These are phyloP conservation scores for Actias luna DNA, from an alignment of 2,888 invertebrate species.

Conservation along the genomic window DNA sequence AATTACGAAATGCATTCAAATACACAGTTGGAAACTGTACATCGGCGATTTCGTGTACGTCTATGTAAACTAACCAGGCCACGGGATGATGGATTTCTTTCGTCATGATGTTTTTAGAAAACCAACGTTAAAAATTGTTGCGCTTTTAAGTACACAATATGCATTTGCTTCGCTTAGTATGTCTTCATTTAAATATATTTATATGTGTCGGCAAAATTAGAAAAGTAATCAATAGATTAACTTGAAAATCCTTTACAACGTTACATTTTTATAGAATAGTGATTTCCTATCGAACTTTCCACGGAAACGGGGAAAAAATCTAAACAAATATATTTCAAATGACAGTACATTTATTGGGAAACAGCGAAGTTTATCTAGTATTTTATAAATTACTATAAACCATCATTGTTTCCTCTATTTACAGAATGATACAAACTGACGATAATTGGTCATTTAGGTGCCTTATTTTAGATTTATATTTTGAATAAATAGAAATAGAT, in stretches of 20 bases:
- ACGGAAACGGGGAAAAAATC: too few species aligned
- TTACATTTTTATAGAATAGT: too few species aligned
- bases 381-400: neutral
- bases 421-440: neutral
- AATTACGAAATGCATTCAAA: constrained; percentile 81
- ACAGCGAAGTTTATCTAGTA: too few species aligned
- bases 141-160: neutral
- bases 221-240: too few species aligned
- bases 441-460: neutral
- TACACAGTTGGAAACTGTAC: constrained; percentile 73
- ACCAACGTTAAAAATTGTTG: neutral
- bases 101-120: neutral
- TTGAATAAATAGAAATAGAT: neutral
- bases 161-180: neutral
- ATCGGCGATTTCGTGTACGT: constrained; percentile 51
- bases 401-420: neutral
- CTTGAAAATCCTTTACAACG: too few species aligned
- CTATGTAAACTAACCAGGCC: constrained; percentile 57
- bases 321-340: too few species aligned
- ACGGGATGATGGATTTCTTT: constrained; percentile 17
- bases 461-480: neutral
- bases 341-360: too few species aligned
- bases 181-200: neutral
- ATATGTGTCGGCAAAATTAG: too few species aligned
- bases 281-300: too few species aligned